Evolutionary conservation across 2,888 invertebrate genomes (phyloP).

Genomic region (Neoscelio sp.): DNA sequence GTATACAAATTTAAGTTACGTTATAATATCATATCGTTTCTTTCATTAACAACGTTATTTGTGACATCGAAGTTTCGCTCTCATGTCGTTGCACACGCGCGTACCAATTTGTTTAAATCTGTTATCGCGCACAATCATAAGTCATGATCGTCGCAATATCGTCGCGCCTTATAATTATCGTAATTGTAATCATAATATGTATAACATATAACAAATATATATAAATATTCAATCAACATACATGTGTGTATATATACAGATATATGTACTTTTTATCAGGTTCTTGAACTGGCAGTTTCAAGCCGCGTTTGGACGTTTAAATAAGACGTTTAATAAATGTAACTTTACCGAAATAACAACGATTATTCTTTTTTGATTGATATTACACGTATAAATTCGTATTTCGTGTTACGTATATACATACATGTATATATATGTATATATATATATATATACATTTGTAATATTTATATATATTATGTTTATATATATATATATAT

Average conservation of each 20-base stretch:
- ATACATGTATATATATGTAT: slow-evolving; percentile 51
- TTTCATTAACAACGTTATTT: slow-evolving; percentile 70
- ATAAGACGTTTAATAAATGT: slow-evolving; percentile 18
- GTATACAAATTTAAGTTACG: slow-evolving; percentile 72
- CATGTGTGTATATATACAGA: slow-evolving; percentile 51
- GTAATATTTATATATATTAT: slow-evolving; percentile 44
- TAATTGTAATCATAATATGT: slow-evolving; percentile 43
- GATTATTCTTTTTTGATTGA: slow-evolving; percentile 10
- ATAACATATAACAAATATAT: slow-evolving; percentile 64
- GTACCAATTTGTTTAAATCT: no score
- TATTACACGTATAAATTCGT: slow-evolving; percentile 48
- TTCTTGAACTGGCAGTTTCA: slow-evolving; percentile 32
- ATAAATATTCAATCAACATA: slow-evolving; percentile 62
- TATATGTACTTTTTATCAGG: slow-evolving; percentile 52
- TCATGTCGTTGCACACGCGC: slow-evolving; percentile 62
- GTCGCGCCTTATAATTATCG: slow-evolving; percentile 30
- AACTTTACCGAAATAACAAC: slow-evolving; percentile 22
- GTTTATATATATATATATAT: no score
- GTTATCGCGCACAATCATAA: slow-evolving; percentile 42
- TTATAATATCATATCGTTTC: slow-evolving; percentile 62
- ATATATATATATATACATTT: slow-evolving; percentile 49
- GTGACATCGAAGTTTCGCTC: slow-evolving; percentile 55
- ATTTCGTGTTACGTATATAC: slow-evolving; percentile 21
- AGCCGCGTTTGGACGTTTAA: slow-evolving; percentile 31
- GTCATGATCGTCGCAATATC: slow-evolving; percentile 48